Percentiles rank a stretch among this genome's conserved stretches.
Conservation (phyloP, 2,888 invertebrate species). For the Rotaria sp. region DNA sequence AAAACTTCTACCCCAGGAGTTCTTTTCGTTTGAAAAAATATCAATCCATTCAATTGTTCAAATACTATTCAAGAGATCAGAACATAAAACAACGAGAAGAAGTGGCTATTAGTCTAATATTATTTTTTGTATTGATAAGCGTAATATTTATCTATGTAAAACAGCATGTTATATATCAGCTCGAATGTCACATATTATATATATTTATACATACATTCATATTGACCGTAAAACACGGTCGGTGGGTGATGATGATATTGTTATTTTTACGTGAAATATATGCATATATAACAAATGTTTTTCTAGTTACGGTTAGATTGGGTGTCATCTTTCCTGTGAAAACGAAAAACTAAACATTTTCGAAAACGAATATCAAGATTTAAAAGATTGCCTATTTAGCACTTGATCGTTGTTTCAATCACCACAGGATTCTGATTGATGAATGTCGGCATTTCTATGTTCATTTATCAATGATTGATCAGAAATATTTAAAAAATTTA, state of each 20-base stretch:
- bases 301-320: background rate
- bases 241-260: constrained; percentile 1
- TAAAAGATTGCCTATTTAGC: background rate
- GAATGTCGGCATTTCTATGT: background rate
- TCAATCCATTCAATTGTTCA: background rate
- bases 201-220: background rate
- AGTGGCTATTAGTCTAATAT: background rate
- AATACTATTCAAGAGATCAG: background rate
- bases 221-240: constrained; percentile 13
- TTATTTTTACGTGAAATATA: background rate
- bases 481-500: background rate
- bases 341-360: background rate
- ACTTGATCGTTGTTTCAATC: constrained; percentile 10
- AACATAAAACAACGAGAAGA: background rate
- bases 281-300: background rate
- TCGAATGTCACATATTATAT: background rate
- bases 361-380: background rate
- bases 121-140: background rate
- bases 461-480: constrained; percentile 24
- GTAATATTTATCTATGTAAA: constrained; percentile 2
- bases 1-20: constrained; percentile 15
- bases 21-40: background rate
- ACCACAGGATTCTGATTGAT: constrained; percentile 19
- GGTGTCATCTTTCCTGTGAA: background rate
- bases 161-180: constrained; percentile 1